Evolutionary conservation across 2,113 vertebrate genomes (phyloP).

Genomic region (Varanus salvator): DNA sequence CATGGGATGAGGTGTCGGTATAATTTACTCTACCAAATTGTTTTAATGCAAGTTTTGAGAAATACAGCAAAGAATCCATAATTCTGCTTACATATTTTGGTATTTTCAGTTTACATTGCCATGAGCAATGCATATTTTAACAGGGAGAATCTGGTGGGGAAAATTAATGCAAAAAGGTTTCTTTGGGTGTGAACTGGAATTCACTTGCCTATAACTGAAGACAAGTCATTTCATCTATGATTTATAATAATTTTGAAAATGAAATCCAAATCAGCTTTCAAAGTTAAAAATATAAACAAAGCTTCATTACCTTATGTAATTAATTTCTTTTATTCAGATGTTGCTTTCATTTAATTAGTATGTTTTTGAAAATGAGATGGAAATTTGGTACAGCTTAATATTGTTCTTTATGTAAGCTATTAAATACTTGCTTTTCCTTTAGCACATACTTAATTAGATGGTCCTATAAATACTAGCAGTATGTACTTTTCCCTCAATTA

Average conservation of each 20-base stretch:
- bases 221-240: neutral
- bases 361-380: constrained; percentile 23
- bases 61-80: neutral
- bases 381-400: constrained; percentile 11
- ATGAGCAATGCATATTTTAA: neutral
- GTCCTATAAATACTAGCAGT: neutral
- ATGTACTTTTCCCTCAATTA: constrained; percentile 26
- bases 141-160: neutral
- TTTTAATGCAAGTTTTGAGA: neutral
- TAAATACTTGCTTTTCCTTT: constrained; percentile 24
- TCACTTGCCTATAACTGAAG: neutral
- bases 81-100: neutral
- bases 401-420: constrained; percentile 21
- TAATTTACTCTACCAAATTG: neutral
- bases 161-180: neutral
- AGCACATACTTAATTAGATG: constrained; percentile 15
- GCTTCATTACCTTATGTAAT: neutral
- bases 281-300: neutral
- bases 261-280: constrained; percentile 8
- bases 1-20: neutral
- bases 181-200: neutral
- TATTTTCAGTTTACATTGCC: neutral
- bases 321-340: constrained; percentile 2
- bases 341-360: neutral
- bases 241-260: neutral